Percentiles rank a stretch among this genome's conserved stretches.
phyloP scores from a whole-genome alignment of 2,797 vertebrate species.

The Sparidentex hasta region DNA sequence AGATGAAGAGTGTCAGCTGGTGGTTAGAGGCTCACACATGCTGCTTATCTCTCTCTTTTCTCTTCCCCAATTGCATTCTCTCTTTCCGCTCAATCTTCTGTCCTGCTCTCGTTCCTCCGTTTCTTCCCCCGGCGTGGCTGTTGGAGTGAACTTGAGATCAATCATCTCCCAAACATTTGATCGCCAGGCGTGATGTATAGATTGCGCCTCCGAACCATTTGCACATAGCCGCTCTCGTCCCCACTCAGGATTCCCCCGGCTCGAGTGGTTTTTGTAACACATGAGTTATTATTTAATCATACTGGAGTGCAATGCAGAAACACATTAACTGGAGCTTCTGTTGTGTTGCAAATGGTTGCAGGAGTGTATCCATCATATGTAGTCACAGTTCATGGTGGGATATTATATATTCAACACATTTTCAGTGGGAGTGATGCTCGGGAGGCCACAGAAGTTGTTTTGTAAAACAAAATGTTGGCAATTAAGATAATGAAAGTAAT shows the following conservation, averaged over 20 bases:
- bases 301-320: constrained; percentile 37
- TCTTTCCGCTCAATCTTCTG: constrained; percentile 56
- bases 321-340: constrained; percentile 47
- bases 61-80: constrained; percentile 49
- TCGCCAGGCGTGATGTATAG: constrained; percentile 42
- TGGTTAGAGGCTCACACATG: constrained; percentile 81
- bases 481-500: constrained; percentile 15
- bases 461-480: constrained; percentile 16
- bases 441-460: constrained; percentile 32
- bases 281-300: constrained; percentile 65
- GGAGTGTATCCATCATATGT: constrained; percentile 38
- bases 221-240: constrained; percentile 37
- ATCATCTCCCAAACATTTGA: constrained; percentile 69
- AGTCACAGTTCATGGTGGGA: constrained; percentile 28
- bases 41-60: constrained; percentile 72
- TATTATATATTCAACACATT: constrained; percentile 49
- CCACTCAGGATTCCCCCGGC: constrained; percentile 31
- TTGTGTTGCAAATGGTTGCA: constrained; percentile 54
- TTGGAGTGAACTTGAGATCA: constrained; percentile 69
- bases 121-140: constrained; percentile 42
- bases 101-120: constrained; percentile 26
- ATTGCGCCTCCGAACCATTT: constrained; percentile 38
- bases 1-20: constrained; percentile 84
- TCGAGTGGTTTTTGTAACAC: constrained; percentile 46
- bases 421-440: constrained; percentile 15